Conservation (phyloP, 2,113 vertebrate genomes). For the Gymnocephalus cernua region DNA sequence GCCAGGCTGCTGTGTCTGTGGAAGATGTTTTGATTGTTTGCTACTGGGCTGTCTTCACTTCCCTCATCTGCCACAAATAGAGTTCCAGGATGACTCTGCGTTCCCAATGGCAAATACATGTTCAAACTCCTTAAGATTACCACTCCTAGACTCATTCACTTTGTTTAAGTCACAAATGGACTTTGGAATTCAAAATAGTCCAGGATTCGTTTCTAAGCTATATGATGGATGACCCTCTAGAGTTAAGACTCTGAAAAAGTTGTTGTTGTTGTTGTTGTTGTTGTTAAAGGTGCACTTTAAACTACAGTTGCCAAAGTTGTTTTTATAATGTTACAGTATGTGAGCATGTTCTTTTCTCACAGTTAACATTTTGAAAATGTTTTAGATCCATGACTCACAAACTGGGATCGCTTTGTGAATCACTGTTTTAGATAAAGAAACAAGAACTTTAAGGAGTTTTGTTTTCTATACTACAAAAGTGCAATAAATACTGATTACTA, state of each 20-base stretch:
- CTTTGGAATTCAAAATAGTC: no score
- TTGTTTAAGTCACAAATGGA: conserved; percentile 43
- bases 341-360: conserved; percentile 1
- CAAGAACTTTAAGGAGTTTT: no score
- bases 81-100: conserved; percentile 39
- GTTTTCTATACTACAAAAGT: background rate
- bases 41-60: conserved; percentile 47
- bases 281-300: background rate
- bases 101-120: conserved; percentile 58
- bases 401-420: background rate
- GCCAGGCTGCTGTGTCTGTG: conserved; percentile 22
- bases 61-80: conserved; percentile 39
- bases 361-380: background rate
- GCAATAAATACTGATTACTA: background rate
- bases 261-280: background rate
- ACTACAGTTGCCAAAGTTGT: background rate
- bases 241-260: background rate
- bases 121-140: conserved; percentile 31
- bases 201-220: no score
- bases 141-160: conserved; percentile 25
- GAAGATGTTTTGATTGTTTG: conserved; percentile 58
- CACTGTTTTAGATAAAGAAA: background rate
- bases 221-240: background rate
- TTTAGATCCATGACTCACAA: no score
- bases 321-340: background rate